A percentile compares a stretch with the other conserved stretches of the same genome.
These are phyloP conservation scores for Pentalonia nigronervosa DNA, from an alignment of 1,140 invertebrate genomes.

Conservation along the genomic window DNA sequence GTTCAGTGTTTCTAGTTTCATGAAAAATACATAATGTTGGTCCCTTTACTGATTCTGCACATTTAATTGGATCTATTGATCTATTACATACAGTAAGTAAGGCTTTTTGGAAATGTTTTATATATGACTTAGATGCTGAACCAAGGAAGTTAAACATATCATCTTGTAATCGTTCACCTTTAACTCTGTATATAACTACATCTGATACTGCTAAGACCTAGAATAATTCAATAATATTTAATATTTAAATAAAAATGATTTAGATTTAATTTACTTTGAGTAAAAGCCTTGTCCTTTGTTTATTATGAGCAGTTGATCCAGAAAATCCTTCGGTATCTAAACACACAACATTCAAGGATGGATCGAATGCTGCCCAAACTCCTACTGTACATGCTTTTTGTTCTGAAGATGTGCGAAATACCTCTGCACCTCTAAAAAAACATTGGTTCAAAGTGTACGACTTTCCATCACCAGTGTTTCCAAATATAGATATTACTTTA, in stretches of 20 bases:
- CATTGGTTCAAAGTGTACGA: conserved; percentile 83
- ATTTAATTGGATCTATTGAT: conserved; percentile 65
- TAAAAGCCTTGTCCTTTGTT: conserved; percentile 76
- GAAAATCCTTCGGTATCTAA: conserved; percentile 83
- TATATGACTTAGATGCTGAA: conserved; percentile 78
- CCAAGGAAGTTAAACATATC: conserved; percentile 85
- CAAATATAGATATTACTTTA: conserved; percentile 88
- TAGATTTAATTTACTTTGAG: conserved; percentile 69
- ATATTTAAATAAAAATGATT: not conserved
- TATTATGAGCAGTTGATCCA: conserved; percentile 73
- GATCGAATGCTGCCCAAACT: conserved; percentile 81
- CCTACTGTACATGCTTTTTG: conserved; percentile 81
- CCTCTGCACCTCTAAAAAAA: conserved; percentile 78
- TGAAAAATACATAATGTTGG: conserved; percentile 83
- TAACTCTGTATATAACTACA: conserved; percentile 81
- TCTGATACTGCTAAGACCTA: conserved; percentile 80
- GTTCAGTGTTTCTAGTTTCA: conserved; percentile 78
- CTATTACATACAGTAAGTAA: conserved; percentile 69
- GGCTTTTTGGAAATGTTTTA: conserved; percentile 76
- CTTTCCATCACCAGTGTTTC: conserved; percentile 87
- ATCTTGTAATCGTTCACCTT: conserved; percentile 77
- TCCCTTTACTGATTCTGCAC: conserved; percentile 68
- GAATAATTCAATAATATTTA: conserved; percentile 43
- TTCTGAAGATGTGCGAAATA: conserved; percentile 77
- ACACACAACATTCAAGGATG: conserved; percentile 72